A percentile compares a stretch with the other conserved stretches of the same genome.
These are phyloP conservation scores for Trichoplusia ni DNA, from an alignment of 1,140 invertebrate species.

Conservation along the genomic window DNA sequence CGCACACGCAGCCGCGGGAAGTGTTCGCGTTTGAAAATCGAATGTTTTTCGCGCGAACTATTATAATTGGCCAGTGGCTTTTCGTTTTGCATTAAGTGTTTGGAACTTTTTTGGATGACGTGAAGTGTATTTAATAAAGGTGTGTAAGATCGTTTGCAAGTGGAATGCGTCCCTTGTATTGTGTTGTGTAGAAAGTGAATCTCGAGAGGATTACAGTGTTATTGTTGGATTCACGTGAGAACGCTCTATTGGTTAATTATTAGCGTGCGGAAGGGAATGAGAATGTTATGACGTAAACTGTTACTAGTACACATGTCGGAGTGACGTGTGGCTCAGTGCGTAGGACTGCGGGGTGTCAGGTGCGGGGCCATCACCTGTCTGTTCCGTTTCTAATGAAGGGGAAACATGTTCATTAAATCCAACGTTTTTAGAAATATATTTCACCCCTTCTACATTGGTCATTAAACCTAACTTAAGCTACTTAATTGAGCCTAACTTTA, in stretches of 20 bases:
- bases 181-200: slow-evolving; percentile 59
- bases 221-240: slow-evolving; percentile 55
- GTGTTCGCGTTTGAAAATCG: slow-evolving; percentile 50
- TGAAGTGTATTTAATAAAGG: slow-evolving; percentile 25
- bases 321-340: too few relatives aligned
- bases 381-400: slow-evolving; percentile 11
- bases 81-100: slow-evolving; percentile 2
- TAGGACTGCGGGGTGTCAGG: slow-evolving; percentile 3
- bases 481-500: too few relatives aligned
- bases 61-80: slow-evolving; percentile 32
- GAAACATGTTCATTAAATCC: background rate
- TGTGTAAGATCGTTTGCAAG: background rate
- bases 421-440: background rate
- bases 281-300: slow-evolving; percentile 26
- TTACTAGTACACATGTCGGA: too few relatives aligned
- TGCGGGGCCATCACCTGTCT: slow-evolving; percentile 6
- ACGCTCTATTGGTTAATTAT: slow-evolving; percentile 37
- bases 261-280: slow-evolving; percentile 34
- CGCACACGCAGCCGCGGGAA: slow-evolving; percentile 58
- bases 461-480: too few relatives aligned
- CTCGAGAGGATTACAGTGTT: slow-evolving; percentile 71
- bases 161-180: slow-evolving; percentile 28
- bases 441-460: too few relatives aligned
- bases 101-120: slow-evolving; percentile 31
- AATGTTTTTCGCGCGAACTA: slow-evolving; percentile 46